Percentiles rank a stretch among this genome's conserved stretches.
Conservation (phyloP, 2,113 vertebrate genomes). For the Semicossyphus pulcher region DNA sequence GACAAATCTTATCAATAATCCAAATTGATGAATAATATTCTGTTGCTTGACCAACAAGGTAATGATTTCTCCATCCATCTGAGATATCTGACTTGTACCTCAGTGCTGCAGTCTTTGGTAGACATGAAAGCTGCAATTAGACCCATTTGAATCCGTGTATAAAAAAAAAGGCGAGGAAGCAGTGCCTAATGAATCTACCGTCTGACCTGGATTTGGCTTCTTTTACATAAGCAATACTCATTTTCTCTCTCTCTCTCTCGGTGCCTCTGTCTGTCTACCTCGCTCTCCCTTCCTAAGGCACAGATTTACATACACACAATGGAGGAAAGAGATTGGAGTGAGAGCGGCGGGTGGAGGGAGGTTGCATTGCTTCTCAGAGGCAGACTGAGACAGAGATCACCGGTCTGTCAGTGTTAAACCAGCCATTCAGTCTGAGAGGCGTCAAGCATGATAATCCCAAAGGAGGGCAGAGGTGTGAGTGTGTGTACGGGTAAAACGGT, state of each 20-base stretch:
- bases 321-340: conserved; percentile 33
- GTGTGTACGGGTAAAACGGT: not conserved
- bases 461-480: conserved; percentile 45
- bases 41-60: not conserved
- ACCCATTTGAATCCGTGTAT: conserved; percentile 1
- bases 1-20: not conserved
- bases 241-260: conserved; percentile 41
- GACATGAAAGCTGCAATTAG: conserved; percentile 18
- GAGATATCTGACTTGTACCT: not conserved
- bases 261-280: conserved; percentile 36
- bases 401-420: conserved; percentile 71
- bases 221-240: conserved; percentile 70
- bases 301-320: conserved; percentile 67
- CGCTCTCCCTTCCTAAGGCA: conserved; percentile 37
- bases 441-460: conserved; percentile 69
- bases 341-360: conserved; percentile 39
- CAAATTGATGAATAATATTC: not conserved
- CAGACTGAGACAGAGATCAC: conserved; percentile 72
- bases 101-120: not conserved
- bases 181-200: conserved; percentile 52
- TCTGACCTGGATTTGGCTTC: conserved; percentile 70
- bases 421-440: conserved; percentile 74
- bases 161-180: conserved; percentile 28
- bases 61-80: not conserved
- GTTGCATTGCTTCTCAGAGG: conserved; percentile 45